Evolutionary conservation across 2,888 invertebrate genomes (phyloP).

Genomic region (Thereva unica): DNA sequence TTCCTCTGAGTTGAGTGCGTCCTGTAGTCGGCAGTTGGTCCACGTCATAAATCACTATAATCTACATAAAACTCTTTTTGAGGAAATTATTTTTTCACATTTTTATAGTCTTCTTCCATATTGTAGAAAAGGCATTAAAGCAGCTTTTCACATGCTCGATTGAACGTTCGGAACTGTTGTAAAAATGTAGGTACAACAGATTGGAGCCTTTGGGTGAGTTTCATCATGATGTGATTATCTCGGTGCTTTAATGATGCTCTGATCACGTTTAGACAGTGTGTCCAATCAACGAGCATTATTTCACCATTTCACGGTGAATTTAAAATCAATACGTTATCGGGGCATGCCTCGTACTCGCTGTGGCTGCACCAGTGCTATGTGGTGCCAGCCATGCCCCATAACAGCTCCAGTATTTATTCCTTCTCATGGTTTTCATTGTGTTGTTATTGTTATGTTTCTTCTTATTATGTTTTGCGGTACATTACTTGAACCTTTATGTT

Average conservation of each 20-base stretch:
- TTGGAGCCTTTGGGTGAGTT: constrained; percentile 16
- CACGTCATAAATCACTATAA: too few species aligned
- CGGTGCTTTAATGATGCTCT: constrained; percentile 38
- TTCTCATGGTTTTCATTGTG: not conserved
- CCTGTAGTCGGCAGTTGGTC: too few species aligned
- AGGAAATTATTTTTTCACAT: too few species aligned
- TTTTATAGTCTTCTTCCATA: too few species aligned
- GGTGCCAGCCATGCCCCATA: not conserved
- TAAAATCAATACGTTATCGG: constrained; percentile 43
- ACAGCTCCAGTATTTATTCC: not conserved
- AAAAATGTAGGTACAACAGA: too few species aligned
- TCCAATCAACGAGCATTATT: constrained; percentile 44
- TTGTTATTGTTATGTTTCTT: constrained; percentile 1
- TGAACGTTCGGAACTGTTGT: too few species aligned
- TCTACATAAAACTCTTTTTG: too few species aligned
- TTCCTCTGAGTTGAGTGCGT: too few species aligned
- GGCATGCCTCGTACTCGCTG: constrained; percentile 11
- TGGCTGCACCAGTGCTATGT: not conserved
- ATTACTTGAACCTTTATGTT: constrained; percentile 15
- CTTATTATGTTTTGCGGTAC: constrained; percentile 3
- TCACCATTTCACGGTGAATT: constrained; percentile 43
- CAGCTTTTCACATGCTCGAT: too few species aligned
- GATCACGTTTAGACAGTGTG: constrained; percentile 43
- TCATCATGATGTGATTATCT: constrained; percentile 33
- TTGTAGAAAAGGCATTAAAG: too few species aligned